Conservation (phyloP, 2,888 invertebrate genomes). For the Encarsia formosa region DNA sequence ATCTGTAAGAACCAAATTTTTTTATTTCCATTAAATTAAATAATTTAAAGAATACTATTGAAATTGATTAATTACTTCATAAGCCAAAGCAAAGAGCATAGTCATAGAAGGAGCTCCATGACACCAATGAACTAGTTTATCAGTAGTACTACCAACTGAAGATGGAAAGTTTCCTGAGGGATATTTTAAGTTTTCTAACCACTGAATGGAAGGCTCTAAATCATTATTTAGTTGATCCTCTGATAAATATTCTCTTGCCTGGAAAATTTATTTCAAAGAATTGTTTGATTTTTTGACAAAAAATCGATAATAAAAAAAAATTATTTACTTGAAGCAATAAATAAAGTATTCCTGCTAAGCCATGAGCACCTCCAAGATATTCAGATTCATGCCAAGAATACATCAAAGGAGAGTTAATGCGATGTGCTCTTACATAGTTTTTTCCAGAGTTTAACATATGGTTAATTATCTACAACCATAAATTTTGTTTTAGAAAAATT, state of each 20-base stretch:
- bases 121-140: conserved; percentile 87
- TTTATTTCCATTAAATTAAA: not conserved
- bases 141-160: conserved; percentile 65
- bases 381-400: conserved; percentile 84
- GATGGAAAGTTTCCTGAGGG: conserved; percentile 73
- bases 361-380: conserved; percentile 89
- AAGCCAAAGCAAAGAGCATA: conserved; percentile 64
- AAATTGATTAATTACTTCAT: conserved; percentile 55
- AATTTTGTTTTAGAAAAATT: conserved; percentile 4
- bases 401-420: conserved; percentile 65
- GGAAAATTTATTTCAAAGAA: not conserved
- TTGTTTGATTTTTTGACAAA: not conserved
- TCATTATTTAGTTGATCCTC: conserved; percentile 57
- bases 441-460: conserved; percentile 64
- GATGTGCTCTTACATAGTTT: conserved; percentile 55
- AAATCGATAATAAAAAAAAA: conserved; percentile 7
- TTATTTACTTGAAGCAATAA: conserved; percentile 69
- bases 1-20: conserved; percentile 52
- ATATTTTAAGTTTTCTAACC: conserved; percentile 58
- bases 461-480: conserved; percentile 59
- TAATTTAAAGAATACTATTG: conserved; percentile 1
- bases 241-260: conserved; percentile 59
- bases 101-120: conserved; percentile 90
- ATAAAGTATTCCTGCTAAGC: conserved; percentile 79
- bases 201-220: conserved; percentile 64